Conservation (phyloP, 1,140 invertebrate species). For the Cydia pomonella region DNA sequence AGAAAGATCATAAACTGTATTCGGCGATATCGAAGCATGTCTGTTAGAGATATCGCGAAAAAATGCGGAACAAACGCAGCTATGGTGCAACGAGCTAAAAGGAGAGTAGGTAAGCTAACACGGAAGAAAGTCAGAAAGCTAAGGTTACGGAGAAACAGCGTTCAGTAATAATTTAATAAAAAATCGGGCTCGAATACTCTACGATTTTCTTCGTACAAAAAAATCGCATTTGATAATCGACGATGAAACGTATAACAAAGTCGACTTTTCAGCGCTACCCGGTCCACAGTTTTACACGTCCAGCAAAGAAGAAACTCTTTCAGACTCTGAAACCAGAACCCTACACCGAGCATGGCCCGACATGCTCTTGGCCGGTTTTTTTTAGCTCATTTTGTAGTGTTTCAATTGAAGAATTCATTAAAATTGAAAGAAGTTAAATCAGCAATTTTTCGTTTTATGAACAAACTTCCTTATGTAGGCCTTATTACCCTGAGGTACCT, state of each 20-base stretch:
- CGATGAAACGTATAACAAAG: conserved; percentile 10
- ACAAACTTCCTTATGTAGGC: too few species aligned
- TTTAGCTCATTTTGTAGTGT: too few species aligned
- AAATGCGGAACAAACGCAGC: neutral
- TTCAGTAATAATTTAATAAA: conserved; percentile 1
- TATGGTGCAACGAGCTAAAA: neutral
- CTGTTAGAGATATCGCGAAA: neutral
- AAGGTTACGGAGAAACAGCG: neutral
- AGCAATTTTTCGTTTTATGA: too few species aligned
- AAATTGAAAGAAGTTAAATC: too few species aligned
- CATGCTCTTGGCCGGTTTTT: too few species aligned
- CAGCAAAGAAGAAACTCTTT: neutral
- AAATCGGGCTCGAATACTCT: neutral
- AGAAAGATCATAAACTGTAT: neutral
- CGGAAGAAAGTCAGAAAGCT: neutral
- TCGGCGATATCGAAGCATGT: neutral
- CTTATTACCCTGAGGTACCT: too few species aligned
- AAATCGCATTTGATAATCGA: neutral
- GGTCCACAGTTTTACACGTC: neutral
- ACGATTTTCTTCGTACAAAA: neutral
- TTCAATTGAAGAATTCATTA: too few species aligned
- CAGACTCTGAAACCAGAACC: conserved; percentile 8
- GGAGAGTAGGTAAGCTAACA: neutral
- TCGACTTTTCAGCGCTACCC: neutral
- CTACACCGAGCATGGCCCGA: too few species aligned